These are phyloP conservation scores for Nomada fabriciana DNA, from an alignment of 2,888 invertebrate genomes.

Conservation along the genomic window DNA sequence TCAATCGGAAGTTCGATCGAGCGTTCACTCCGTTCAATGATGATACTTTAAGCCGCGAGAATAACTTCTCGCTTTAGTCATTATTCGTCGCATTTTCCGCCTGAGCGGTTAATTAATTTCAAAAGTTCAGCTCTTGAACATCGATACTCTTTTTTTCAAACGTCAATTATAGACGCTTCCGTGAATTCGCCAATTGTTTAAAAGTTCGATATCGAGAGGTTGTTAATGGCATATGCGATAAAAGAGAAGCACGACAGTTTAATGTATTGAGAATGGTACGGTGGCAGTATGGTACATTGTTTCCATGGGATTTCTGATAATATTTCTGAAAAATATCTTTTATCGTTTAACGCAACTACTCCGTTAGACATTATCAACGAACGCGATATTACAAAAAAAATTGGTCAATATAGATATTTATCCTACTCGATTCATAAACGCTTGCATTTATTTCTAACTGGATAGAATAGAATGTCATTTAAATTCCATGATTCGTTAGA, in stretches of 20 bases:
- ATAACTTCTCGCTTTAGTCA: neutral
- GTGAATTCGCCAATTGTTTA: neutral
- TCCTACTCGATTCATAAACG: too few species aligned
- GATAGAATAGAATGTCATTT: too few species aligned
- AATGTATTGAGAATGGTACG: too few species aligned
- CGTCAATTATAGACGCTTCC: neutral
- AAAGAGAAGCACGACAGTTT: neutral
- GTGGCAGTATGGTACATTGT: neutral
- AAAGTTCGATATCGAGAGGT: neutral
- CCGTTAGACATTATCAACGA: too few species aligned
- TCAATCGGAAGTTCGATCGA: neutral
- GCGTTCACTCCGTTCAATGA: neutral
- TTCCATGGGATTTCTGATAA: neutral
- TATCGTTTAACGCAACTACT: too few species aligned
- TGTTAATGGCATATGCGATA: neutral
- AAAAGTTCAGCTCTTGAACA: neutral
- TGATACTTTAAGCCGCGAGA: neutral
- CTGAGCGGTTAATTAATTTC: slow-evolving; percentile 22
- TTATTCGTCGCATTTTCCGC: neutral
- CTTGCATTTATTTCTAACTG: too few species aligned
- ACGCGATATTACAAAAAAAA: too few species aligned
- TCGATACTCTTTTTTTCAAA: neutral
- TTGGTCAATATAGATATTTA: too few species aligned
- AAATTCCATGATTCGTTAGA: too few species aligned
- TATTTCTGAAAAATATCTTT: too few species aligned